Percentiles rank a stretch among this genome's conserved stretches.
These are phyloP conservation scores for Mesopsocus fuscifrons DNA, from an alignment of 2,888 invertebrate genomes.

Conservation along the genomic window DNA sequence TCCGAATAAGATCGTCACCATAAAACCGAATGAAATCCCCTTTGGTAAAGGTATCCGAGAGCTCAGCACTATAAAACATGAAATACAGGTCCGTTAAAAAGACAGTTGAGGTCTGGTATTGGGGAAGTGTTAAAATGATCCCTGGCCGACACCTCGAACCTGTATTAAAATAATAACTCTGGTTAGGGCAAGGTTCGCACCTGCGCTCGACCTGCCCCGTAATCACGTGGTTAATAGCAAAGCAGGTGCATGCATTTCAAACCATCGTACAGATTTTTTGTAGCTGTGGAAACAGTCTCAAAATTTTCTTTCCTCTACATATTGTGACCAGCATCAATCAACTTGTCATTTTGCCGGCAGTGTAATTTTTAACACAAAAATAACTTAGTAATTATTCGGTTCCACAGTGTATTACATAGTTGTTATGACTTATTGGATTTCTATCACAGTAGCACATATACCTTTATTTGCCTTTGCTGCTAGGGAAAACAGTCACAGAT, in stretches of 20 bases:
- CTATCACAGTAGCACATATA: no score
- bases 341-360: no score
- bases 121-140: conserved; percentile 9
- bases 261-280: neutral
- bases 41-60: neutral
- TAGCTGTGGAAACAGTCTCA: no score
- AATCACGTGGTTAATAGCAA: conserved; percentile 8
- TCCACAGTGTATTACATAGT: no score
- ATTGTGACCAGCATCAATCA: no score
- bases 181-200: conserved; percentile 8
- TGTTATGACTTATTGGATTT: no score
- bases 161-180: conserved; percentile 9
- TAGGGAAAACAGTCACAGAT: no score
- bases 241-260: conserved; percentile 5
- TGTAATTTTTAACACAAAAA: no score
- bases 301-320: no score
- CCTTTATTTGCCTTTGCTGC: no score
- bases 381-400: no score
- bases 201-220: conserved; percentile 2
- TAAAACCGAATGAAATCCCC: neutral
- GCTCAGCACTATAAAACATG: conserved; percentile 2
- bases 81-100: conserved; percentile 9
- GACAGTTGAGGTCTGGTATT: conserved; percentile 5
- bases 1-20: neutral
- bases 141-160: neutral